Conservation (phyloP, 2,113 vertebrate species). For the Cercopithecus mona region DNA sequence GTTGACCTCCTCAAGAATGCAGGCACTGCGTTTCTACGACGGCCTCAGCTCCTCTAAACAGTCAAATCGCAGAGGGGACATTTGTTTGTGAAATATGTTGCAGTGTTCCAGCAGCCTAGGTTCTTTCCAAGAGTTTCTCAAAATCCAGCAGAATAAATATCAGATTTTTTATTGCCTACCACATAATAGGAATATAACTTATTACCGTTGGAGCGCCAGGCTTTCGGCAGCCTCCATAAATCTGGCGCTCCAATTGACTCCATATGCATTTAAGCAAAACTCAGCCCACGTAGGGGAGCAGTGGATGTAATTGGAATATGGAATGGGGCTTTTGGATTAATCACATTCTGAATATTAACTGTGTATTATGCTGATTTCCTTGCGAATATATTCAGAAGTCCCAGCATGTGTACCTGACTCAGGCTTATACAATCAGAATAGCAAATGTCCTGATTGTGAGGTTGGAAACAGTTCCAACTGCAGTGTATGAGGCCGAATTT, state of each 20-base stretch:
- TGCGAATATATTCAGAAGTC: conserved; percentile 50
- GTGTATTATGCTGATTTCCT: conserved; percentile 42
- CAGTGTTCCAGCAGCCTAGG: not conserved
- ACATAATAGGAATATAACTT: conserved; percentile 68
- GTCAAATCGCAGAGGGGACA: not conserved
- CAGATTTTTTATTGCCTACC: conserved; percentile 59
- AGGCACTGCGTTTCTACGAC: not conserved
- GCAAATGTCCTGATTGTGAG: not conserved
- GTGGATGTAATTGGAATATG: conserved; percentile 22
- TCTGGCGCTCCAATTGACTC: conserved; percentile 46
- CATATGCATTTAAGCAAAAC: conserved; percentile 61
- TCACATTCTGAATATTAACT: conserved; percentile 65
- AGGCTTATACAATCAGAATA: not conserved
- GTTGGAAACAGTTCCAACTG: not conserved
- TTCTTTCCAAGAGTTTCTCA: conserved; percentile 17
- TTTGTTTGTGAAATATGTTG: not conserved
- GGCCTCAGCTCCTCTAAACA: not conserved
- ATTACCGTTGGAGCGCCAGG: not conserved
- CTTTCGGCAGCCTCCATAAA: conserved; percentile 65
- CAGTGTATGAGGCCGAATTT: not conserved
- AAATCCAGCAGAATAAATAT: conserved; percentile 66
- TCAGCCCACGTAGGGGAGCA: not conserved
- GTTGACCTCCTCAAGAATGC: not conserved
- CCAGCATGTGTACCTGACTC: not conserved
- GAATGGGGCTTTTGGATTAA: conserved; percentile 32